Base-by-base conservation (phyloP, 1,140 invertebrate species). In the Rhynchophorus ferrugineus region DNA sequence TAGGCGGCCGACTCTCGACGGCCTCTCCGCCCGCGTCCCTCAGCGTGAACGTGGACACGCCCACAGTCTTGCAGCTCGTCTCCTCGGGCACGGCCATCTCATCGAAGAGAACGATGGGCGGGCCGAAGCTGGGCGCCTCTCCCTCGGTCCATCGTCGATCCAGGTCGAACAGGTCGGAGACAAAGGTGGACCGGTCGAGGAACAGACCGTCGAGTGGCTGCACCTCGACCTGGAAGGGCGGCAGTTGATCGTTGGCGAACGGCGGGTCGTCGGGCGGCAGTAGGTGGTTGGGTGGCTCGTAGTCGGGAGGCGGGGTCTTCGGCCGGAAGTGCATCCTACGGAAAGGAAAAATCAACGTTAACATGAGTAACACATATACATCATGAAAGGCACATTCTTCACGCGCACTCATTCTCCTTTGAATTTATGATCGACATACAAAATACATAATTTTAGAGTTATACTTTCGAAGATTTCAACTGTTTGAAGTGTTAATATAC, bases 251-350 rank as follows among this genome's bases (percentile, higher is more conserved):
- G 57, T 75, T 70, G 39, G 71, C 68, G 13, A 45, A 49, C 3
- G 53, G 46, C n/a, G 21, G 37, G n/a, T 71, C 70, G 29, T 63
- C 59, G 8, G 56, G 24, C 9, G 61, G 56, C 16, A 65, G 49
- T 41, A 69, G 38, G 39, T 62, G 29, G 47, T 61, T 64, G 3
- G 64, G 62, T 2, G 61, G 56, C 48, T 60, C 59, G 14, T 63
- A 61, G 37, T 61, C 58, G 13, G 72, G 71, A 33, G 79, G 78
- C 39, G 79, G 79, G 39, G 83, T 84, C 73, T 85, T 85, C 50
- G 84, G 84, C 61, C 82, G 79, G 69, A 86, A 87, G 67, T 87
- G 85, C 69, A 85, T 74, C 82, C 83, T 82, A 47, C n/a, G n/a
- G 11, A 66, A 64, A 13, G 46, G 18, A 33, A 39, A 49, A 41